Evolutionary conservation across 2,113 vertebrate species (phyloP).

Genomic region (Rostratula benghalensis): DNA sequence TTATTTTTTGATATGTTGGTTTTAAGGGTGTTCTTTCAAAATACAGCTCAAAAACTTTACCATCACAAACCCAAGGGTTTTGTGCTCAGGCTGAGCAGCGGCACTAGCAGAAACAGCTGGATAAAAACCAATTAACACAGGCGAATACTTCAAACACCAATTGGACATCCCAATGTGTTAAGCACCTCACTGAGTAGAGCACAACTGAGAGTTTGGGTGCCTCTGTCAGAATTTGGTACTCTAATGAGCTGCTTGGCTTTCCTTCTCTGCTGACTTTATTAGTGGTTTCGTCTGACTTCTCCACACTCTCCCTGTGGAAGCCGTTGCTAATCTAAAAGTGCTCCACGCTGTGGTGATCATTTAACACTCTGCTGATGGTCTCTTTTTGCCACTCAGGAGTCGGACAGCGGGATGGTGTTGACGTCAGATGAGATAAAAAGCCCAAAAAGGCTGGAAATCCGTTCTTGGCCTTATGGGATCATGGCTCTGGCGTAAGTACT

Average conservation of each 20-base stretch:
- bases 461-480: conserved; percentile 86
- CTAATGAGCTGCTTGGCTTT: not conserved
- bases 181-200: not conserved
- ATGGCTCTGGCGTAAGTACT: conserved; percentile 88
- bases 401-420: conserved; percentile 89
- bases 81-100: not conserved
- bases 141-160: not conserved
- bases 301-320: not conserved
- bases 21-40: not conserved
- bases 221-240: not conserved
- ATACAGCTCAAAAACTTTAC: not conserved
- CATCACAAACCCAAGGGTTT: not conserved
- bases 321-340: not conserved
- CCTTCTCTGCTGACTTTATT: not conserved
- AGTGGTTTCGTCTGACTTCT: not conserved
- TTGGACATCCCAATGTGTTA: not conserved
- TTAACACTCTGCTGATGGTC: not conserved
- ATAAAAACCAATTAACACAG: not conserved
- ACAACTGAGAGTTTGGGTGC: not conserved
- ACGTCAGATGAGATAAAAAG: conserved; percentile 85
- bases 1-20: not conserved
- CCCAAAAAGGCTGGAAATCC: conserved; percentile 82
- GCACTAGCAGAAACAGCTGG: not conserved
- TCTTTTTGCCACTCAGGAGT: conserved; percentile 73
- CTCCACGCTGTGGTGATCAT: not conserved